Percentiles rank a stretch among this genome's conserved stretches.
These are phyloP conservation scores for Mola mola DNA, from an alignment of 2,113 vertebrate genomes.

Conservation along the genomic window DNA sequence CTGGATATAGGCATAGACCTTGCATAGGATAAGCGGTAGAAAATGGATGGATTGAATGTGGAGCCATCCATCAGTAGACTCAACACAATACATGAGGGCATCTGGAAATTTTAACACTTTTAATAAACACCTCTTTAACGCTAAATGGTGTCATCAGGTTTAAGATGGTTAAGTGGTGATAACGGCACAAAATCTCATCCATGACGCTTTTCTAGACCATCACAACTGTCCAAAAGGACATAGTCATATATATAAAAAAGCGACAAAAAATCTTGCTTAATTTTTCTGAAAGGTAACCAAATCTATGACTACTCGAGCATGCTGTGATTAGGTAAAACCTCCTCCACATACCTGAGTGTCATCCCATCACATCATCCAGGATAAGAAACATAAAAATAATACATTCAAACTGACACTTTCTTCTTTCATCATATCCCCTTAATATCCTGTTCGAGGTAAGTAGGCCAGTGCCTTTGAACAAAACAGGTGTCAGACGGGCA, in stretches of 20 bases:
- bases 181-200: not conserved
- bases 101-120: conserved; percentile 2
- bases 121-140: not conserved
- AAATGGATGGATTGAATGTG: not conserved
- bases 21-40: not conserved
- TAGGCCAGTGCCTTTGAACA: too few species aligned
- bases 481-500: conserved; percentile 77
- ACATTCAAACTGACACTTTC: not conserved
- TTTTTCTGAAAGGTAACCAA: not conserved
- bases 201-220: not conserved
- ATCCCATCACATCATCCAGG: not conserved
- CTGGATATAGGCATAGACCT: not conserved
- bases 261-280: not conserved
- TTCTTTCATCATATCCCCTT: not conserved
- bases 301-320: not conserved
- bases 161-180: not conserved
- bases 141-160: not conserved
- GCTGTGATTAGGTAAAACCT: not conserved
- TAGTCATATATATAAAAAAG: not conserved
- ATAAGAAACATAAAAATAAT: not conserved
- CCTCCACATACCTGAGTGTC: not conserved
- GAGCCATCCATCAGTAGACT: not conserved
- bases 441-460: not conserved
- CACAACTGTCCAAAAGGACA: too few species aligned
- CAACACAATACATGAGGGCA: not conserved